Evolutionary conservation across 2,113 vertebrate genomes (phyloP), one percentile per base, ranked within the genome.

Genomic region (Motacilla tschutschensis): DNA sequence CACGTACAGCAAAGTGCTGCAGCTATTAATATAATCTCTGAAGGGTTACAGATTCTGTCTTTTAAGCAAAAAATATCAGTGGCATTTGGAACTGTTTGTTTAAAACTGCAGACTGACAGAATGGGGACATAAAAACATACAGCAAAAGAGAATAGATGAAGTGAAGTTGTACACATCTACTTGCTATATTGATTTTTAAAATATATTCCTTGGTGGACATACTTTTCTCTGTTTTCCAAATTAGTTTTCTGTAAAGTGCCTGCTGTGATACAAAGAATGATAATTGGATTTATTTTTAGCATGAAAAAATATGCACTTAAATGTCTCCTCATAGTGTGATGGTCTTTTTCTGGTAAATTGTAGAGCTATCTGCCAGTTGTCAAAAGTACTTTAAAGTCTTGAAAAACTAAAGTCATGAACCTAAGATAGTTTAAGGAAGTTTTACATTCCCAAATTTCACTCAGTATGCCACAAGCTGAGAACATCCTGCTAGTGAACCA

Each of bases 71-170:
- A 95, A 95, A 94, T 94, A 92, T 60, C 92, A 85, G 83, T 94
- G 92, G 76, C 92, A 95, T 95, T 92, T 95, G 87, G 89, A 95
- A 86, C 50, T 89, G 89, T 94, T 95, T 91, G 70, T 94, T 94
- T 93, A 84, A 95, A 86, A 79, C 78, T 69, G 38, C 64, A 92
- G 70, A 94, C 85, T 94, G 95, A 97, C 94, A 96, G 95, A 97
- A 96, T 94, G 93, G 65, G 95, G 95, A 89, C 93, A 95, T 63
- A 80, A 94, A 93, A 94, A 94, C 79, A 85, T 81, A 83, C 5
- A 1, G 55, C 48, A 86, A 81, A 88, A 93, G 75, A 85, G 87
- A 90, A 88, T 59, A 90, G 46, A 91, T 75, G 31, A 31, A 69
- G 25, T 15, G 38, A 87, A 63, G 76, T 26, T 75, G 79, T 55